Evolutionary conservation across 1,140 invertebrate species (phyloP).

Genomic region (Ectropis grisescens): DNA sequence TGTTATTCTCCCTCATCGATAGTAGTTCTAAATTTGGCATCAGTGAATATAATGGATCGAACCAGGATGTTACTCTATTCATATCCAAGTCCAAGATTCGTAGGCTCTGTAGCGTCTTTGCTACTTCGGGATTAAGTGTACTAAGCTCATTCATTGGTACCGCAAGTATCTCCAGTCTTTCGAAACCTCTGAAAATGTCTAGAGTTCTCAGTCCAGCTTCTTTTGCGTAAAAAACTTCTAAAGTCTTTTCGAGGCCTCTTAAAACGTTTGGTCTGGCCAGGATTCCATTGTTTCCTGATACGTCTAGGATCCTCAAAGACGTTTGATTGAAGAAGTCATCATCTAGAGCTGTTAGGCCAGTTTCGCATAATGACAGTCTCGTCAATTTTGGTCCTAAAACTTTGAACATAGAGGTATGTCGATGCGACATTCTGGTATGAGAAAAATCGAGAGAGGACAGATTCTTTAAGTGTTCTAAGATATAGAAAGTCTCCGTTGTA

Average conservation of each 20-base stretch:
- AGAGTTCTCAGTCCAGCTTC: conserved; percentile 44
- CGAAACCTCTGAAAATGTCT: conserved; percentile 37
- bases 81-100: conserved; percentile 61
- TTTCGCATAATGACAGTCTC: conserved; percentile 68
- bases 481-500: conserved; percentile 15
- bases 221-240: conserved; percentile 63
- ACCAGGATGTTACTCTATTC: conserved; percentile 69
- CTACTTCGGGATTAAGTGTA: conserved; percentile 17
- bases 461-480: conserved; percentile 41
- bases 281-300: conserved; percentile 61
- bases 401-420: conserved; percentile 40
- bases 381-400: conserved; percentile 42
- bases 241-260: conserved; percentile 41
- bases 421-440: conserved; percentile 47
- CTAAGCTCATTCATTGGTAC: conserved; percentile 62
- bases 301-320: conserved; percentile 57
- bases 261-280: conserved; percentile 21
- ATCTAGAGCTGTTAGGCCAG: conserved; percentile 37
- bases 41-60: conserved; percentile 33
- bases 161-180: conserved; percentile 49
- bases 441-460: conserved; percentile 68
- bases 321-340: conserved; percentile 49
- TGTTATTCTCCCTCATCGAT: conserved; percentile 63
- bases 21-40: conserved; percentile 53
- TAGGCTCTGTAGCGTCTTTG: conserved; percentile 40